Evolutionary conservation across 2,797 vertebrate species (phyloP), one percentile per base, ranked within the genome.

Genomic region (Tympanoctomys barrerae): DNA sequence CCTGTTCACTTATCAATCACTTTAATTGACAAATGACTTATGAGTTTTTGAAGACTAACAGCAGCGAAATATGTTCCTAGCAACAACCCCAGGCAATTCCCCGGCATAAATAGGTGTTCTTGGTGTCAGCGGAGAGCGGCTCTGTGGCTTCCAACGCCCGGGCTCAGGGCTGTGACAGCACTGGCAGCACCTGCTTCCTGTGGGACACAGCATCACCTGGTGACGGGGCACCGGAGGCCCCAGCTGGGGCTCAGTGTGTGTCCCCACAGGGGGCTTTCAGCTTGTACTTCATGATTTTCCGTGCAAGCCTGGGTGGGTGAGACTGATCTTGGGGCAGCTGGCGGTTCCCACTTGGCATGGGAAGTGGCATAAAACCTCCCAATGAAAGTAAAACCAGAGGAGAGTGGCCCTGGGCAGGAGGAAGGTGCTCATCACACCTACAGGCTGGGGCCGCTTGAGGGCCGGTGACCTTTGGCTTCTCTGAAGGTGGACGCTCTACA

Each of bases 11-110:
- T 0, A 31, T 36, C 82, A 80, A 64, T 87, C 18, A 64, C 70
- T 82, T 91, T 75, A 88, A 91, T 36, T 64, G 80, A 94, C 10
- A 92, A 95, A 75, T 2, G 21, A 70, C 64, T 54, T 36, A 12
- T 54, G 77, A 64, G 19, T 78, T 91, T 90, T 59, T 59, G 52
- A 94, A 89, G 91, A 80, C 85, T 28, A 36, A 39, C 26, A 24
- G 66, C 64, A 82, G 85, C 78, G 61, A 64, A 83, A 46, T 36
- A 75, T n/a, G 33, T 13, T 33, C n/a, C 68, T 36, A 28, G 64
- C 33, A 28, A 26, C 33, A 36, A 16, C 71, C 54, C 61, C 7
- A 62, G 39, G 79, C 59, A 6, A 36, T 9, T 19, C 19, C 36
- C 24, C 9, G 5, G 77, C 59, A 46, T 77, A 61, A 54, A 80